Evolutionary conservation across 2,113 vertebrate genomes (phyloP).

Genomic region (Xiphophorus couchianus): DNA sequence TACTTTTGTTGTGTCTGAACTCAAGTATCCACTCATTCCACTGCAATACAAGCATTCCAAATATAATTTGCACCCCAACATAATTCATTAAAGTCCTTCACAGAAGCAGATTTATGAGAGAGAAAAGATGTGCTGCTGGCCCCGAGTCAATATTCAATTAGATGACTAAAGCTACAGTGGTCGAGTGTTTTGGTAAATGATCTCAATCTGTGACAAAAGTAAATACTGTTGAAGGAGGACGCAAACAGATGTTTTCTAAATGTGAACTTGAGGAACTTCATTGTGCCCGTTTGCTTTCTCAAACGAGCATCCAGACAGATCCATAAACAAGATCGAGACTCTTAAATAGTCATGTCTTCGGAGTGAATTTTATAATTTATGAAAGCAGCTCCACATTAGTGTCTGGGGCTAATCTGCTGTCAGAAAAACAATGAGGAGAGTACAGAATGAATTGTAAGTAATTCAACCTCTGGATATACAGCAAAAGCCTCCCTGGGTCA

Average conservation of each 20-base stretch:
- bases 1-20: too few relatives aligned
- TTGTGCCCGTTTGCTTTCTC: neutral
- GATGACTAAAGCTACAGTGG: slow-evolving; percentile 15
- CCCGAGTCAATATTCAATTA: slow-evolving; percentile 41
- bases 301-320: neutral
- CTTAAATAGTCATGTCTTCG: slow-evolving; percentile 28
- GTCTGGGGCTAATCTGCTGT: slow-evolving; percentile 21
- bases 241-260: neutral
- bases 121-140: neutral
- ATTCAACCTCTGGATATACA: slow-evolving; percentile 57
- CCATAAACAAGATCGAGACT: slow-evolving; percentile 29
- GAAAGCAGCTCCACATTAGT: slow-evolving; percentile 31
- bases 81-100: neutral
- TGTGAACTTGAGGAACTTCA: neutral
- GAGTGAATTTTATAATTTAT: slow-evolving; percentile 41
- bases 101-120: slow-evolving; percentile 39
- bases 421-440: slow-evolving; percentile 31
- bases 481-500: slow-evolving; percentile 54
- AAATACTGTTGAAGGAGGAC: neutral
- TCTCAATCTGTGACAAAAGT: slow-evolving; percentile 25
- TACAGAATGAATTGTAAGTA: slow-evolving; percentile 17
- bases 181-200: slow-evolving; percentile 19
- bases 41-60: neutral
- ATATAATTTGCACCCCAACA: neutral
- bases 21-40: neutral